A percentile compares a stretch with the other conserved stretches of the same genome.
Evolutionary conservation across 2,113 vertebrate species (phyloP).

Genomic region (Microtus ochrogaster): DNA sequence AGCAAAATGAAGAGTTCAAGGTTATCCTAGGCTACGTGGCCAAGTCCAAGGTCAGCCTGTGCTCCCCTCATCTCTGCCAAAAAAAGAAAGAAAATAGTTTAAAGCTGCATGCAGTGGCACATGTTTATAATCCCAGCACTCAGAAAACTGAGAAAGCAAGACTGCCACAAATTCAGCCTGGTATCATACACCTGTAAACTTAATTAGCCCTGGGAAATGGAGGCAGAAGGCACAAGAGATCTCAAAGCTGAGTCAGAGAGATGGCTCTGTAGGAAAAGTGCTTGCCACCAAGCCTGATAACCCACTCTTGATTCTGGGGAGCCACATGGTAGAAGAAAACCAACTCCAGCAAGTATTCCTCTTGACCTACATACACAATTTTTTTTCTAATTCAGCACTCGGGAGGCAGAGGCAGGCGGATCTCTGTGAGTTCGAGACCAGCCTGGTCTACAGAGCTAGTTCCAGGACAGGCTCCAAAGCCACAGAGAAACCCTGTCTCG

Average conservation of each 20-base stretch:
- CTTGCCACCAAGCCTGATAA: neutral
- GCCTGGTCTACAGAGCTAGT: no score
- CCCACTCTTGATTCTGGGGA: neutral
- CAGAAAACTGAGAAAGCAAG: neutral
- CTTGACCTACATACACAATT: no score
- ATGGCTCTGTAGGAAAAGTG: neutral
- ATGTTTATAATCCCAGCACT: neutral
- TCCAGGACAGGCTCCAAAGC: no score
- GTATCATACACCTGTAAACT: neutral
- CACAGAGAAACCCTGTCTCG: no score
- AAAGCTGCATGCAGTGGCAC: neutral
- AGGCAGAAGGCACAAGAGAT: neutral
- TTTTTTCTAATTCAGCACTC: neutral
- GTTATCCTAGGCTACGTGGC: neutral
- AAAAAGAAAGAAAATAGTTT: no score
- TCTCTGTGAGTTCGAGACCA: no score
- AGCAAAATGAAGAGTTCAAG: neutral
- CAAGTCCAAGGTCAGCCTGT: neutral
- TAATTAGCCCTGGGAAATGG: neutral
- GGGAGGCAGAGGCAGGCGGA: no score
- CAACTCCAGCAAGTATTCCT: neutral
- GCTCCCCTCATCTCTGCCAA: neutral
- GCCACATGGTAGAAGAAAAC: neutral
- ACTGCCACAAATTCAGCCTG: neutral
- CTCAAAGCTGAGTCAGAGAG: neutral